Percentiles rank a stretch among this genome's conserved stretches.
Evolutionary conservation across 2,797 vertebrate species (phyloP).

Genomic region (Arrhamphus sclerolepis): DNA sequence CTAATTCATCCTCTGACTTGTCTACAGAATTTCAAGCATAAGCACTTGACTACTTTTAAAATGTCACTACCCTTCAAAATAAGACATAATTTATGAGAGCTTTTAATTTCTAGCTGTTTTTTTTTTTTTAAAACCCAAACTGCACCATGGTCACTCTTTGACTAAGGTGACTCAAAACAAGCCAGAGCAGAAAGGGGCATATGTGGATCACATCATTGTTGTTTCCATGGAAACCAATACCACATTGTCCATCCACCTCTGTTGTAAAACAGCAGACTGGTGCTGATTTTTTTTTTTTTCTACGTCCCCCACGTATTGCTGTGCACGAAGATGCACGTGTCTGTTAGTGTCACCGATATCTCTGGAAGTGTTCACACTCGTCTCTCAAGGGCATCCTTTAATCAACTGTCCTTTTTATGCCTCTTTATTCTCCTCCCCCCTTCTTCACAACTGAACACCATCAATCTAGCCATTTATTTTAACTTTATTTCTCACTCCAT

Average conservation of each 20-base stretch:
- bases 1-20: not conserved
- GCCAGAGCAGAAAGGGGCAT: not conserved
- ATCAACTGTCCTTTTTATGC: conserved; percentile 66
- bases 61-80: conserved; percentile 25
- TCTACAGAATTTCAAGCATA: conserved; percentile 25
- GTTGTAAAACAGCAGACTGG: not conserved
- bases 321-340: conserved; percentile 1
- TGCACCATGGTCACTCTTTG: not conserved
- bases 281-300: not conserved
- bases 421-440: conserved; percentile 39
- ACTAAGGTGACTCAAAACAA: conserved; percentile 23
- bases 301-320: not conserved
- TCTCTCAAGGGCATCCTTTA: conserved; percentile 73
- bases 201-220: conserved; percentile 15
- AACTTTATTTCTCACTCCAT: conserved; percentile 82
- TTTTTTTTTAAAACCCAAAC: conserved; percentile 14
- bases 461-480: conserved; percentile 78
- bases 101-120: conserved; percentile 21
- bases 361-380: conserved; percentile 17
- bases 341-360: conserved; percentile 27
- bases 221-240: conserved; percentile 57
- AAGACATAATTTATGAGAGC: not conserved
- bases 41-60: conserved; percentile 26
- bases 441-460: conserved; percentile 64
- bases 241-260: conserved; percentile 1